Evolutionary conservation across 2,113 vertebrate species (phyloP).

Genomic region (Thamnophis sirtalis): DNA sequence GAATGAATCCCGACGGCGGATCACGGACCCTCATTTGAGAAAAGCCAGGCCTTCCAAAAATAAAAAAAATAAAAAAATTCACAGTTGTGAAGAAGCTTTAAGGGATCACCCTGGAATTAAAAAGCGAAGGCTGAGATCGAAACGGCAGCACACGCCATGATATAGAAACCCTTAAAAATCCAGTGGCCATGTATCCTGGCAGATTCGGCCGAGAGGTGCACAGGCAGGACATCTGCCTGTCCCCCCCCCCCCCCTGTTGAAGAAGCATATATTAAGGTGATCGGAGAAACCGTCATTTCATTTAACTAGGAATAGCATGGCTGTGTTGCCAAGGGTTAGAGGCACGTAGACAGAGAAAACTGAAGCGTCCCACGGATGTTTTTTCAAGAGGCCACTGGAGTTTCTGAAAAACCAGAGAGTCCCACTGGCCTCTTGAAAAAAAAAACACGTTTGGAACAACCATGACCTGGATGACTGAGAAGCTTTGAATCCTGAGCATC

Average conservation of each 20-base stretch:
- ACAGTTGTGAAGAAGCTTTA: neutral
- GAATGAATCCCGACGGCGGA: neutral
- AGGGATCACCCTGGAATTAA: neutral
- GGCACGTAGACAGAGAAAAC: neutral
- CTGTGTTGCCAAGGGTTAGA: neutral
- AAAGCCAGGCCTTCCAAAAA: neutral
- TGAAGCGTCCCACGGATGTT: too few relatives aligned
- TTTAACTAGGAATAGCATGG: neutral
- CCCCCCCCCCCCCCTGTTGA: neutral
- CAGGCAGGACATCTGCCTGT: neutral
- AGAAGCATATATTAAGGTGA: neutral
- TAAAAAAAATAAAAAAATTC: neutral
- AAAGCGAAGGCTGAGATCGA: neutral
- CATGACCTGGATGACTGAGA: too few relatives aligned
- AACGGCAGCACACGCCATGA: neutral
- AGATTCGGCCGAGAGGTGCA: neutral
- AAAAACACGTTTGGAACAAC: too few relatives aligned
- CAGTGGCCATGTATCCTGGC: neutral
- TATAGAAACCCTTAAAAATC: neutral
- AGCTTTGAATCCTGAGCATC: neutral
- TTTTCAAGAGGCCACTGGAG: too few relatives aligned
- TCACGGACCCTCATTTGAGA: neutral
- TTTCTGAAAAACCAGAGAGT: too few relatives aligned
- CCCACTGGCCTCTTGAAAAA: too few relatives aligned
- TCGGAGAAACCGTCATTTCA: neutral